Evolutionary conservation across 2,113 vertebrate species (phyloP).

Genomic region (Anguilla japonica): DNA sequence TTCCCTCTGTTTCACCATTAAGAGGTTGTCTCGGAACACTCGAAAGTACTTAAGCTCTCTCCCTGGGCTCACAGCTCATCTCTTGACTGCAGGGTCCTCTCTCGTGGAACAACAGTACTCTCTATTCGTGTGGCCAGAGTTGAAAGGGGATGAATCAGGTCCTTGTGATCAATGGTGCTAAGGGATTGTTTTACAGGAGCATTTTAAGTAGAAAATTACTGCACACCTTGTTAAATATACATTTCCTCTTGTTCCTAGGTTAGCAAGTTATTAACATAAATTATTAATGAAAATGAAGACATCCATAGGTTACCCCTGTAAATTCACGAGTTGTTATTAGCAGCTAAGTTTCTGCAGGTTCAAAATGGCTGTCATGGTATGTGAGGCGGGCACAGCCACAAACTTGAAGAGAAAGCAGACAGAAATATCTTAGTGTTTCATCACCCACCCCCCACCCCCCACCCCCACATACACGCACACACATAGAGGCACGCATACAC

Average conservation of each 20-base stretch:
- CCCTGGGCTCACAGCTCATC: not conserved
- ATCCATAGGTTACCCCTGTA: too few species aligned
- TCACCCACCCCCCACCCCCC: not conserved
- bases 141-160: not conserved
- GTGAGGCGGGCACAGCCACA: too few species aligned
- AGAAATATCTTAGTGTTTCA: too few species aligned
- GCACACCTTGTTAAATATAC: not conserved
- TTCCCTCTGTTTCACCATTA: not conserved
- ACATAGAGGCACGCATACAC: not conserved
- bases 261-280: not conserved
- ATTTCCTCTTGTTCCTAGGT: not conserved
- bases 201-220: not conserved
- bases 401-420: too few species aligned
- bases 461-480: constrained; percentile 30
- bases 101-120: not conserved
- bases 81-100: not conserved
- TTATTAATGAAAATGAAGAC: too few species aligned
- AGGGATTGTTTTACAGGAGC: not conserved
- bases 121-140: not conserved
- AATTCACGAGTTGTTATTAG: too few species aligned
- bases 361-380: too few species aligned
- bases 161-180: not conserved
- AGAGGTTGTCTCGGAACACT: not conserved
- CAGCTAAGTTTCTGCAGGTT: too few species aligned
- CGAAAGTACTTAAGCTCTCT: not conserved